A percentile compares a stretch with the other conserved stretches of the same genome.
Conservation (phyloP, 1,140 invertebrate species). For the Glossosoma conforme region DNA sequence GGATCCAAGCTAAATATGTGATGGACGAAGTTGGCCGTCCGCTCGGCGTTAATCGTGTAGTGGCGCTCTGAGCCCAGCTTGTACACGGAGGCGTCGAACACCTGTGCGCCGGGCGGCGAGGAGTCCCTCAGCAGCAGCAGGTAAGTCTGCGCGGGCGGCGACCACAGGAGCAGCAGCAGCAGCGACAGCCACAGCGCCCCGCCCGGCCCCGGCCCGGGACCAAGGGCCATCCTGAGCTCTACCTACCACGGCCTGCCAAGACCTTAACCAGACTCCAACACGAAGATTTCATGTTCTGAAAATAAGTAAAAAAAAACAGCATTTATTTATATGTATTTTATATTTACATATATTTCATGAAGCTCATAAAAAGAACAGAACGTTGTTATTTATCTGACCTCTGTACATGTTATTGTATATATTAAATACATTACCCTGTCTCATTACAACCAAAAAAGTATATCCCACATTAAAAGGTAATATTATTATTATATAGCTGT, state of each 20-base stretch:
- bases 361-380: no score
- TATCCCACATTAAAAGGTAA: no score
- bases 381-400: no score
- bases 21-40: slow-evolving; percentile 75
- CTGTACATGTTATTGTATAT: no score
- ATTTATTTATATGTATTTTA: slow-evolving; percentile 1
- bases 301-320: slow-evolving; percentile 9
- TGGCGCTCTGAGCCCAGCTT: slow-evolving; percentile 65
- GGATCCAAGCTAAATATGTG: slow-evolving; percentile 70
- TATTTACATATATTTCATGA: not conserved
- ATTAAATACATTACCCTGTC: no score
- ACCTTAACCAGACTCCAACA: slow-evolving; percentile 8
- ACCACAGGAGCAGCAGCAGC: slow-evolving; percentile 1
- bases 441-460: no score
- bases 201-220: not conserved
- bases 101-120: slow-evolving; percentile 59
- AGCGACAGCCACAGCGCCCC: not conserved
- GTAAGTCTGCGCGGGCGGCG: slow-evolving; percentile 42
- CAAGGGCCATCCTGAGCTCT: slow-evolving; percentile 13
- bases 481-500: no score
- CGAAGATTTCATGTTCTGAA: slow-evolving; percentile 26
- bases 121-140: slow-evolving; percentile 67
- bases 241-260: slow-evolving; percentile 22
- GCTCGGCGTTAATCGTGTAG: slow-evolving; percentile 70
- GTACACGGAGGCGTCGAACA: slow-evolving; percentile 78